Evolutionary conservation across 2,797 vertebrate genomes (phyloP), one percentile per base, ranked within the genome.

Genomic region (Ctenopoma kingsleyae): DNA sequence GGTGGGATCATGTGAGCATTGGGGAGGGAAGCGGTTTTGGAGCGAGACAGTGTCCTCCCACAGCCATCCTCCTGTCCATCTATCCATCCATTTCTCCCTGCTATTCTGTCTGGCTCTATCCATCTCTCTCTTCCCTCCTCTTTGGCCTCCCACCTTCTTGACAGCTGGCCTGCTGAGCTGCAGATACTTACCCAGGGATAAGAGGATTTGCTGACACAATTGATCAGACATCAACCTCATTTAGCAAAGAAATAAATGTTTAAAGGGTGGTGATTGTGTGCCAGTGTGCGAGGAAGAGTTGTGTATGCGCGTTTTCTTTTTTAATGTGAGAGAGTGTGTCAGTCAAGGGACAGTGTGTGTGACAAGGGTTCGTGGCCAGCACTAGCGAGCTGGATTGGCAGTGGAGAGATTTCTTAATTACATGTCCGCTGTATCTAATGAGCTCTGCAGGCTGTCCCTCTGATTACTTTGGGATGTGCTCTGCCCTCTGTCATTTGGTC

Each of bases 221-320:
- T 90, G 91, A 93, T 94, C 92, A 94, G 92, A 93, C 92, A 92
- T 92, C 90, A 92, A 88, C 90, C 89, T 93, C 82, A 89, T 94
- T 93, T 91, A 91, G 84, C 68, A 70, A 84, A 83, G 78, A 90
- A 93, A 91, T 88, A 32, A 85, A 87, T 89, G 79, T 76, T 89
- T 83, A 75, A 81, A 69, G 53, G 60, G 17, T 43, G 40, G 52
- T 22, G 52, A 62, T 73, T 83, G 62, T 60, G 64, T 57, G 27
- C 44, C 4, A 7, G 30, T 64, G 64, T 62, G 64, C 15, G 15
- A 48, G 6, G 23, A 53, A 58, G 32, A 72, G 70, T 51, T 69
- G 36, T 52, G 1, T 46, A 61, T 47, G 22, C 22, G 49, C 8
- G 50, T 43, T 67, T 44, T 23, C 23, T 53, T 10, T 64, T 53